Base-by-base conservation (phyloP, 2,797 vertebrate species). In the Harpagifer antarcticus region DNA sequence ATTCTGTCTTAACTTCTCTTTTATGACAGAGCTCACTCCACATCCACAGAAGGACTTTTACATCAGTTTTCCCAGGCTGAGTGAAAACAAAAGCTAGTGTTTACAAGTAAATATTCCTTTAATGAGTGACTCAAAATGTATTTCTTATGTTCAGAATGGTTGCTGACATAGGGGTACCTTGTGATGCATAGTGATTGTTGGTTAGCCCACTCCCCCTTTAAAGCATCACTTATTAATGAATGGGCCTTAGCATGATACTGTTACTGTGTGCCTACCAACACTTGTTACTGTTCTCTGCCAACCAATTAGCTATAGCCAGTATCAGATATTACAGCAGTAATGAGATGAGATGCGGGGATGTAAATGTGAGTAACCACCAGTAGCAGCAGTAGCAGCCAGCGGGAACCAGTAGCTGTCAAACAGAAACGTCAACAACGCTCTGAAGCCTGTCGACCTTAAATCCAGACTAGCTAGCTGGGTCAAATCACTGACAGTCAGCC, bases 371-470 rank as follows among this genome's bases (percentile, higher is more conserved):
- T 17, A 33, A 31, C 33, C 65, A 67, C 27, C 47, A 52, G 66
- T 68, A 62, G 57, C 67, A 69, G 64, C 48, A 63, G 66, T 54
- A 70, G 54, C 37, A 27, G 27, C 12, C 66, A 23, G 76, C 63
- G 43, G 76, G 72, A 67, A 64, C 72, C 79, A 64, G 33, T 81
- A 84, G 55, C 87, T 89, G 88, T 89, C 90, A 89, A 74, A 58
- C 42, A 9, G 42, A 76, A 67, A 88, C 86, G 86, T 87, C 90
- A 91, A 86, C 89, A 89, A 48, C 68, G 71, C 55, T 69, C 1
- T 40, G 49, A 53, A 77, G 64, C 68, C 55, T 19, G 42, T 9
- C 61, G 73, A 85, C 60, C 84, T 67, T 52, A 74, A 82, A 76
- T 43, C 69, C 76, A 43, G 58, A 40, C 78, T 23, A 72, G 87